Evolutionary conservation across 1,140 invertebrate species (phyloP).

Genomic region (Bombus confusus): DNA sequence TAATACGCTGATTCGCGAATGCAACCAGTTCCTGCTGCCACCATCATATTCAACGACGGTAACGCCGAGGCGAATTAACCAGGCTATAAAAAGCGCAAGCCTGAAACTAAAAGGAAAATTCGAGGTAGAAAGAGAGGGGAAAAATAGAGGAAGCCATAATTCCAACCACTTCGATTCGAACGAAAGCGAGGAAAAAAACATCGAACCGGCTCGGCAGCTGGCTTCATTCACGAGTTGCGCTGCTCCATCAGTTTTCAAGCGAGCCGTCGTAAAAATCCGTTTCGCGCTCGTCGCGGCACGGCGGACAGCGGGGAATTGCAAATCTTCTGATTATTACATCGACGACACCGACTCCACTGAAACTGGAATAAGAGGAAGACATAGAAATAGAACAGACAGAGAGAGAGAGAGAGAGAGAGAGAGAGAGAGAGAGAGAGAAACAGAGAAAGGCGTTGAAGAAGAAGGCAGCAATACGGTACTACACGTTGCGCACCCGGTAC

Average conservation of each 20-base stretch:
- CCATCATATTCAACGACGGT: neutral
- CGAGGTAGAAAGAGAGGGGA: neutral
- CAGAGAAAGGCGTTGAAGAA: neutral
- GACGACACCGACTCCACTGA: slow-evolving; percentile 1
- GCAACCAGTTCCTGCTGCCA: too few relatives aligned
- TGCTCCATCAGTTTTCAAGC: slow-evolving; percentile 17
- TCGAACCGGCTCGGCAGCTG: neutral
- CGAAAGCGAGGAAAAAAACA: neutral
- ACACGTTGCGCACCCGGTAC: slow-evolving; percentile 41
- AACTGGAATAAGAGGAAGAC: too few relatives aligned
- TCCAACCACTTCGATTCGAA: neutral
- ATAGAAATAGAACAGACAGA: too few relatives aligned
- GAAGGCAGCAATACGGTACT: slow-evolving; percentile 30
- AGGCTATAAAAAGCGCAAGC: neutral
- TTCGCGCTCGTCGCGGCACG: slow-evolving; percentile 6
- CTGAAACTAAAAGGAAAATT: neutral
- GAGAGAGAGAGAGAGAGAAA: neutral
- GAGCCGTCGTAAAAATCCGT: slow-evolving; percentile 12
- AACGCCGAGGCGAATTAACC: neutral
- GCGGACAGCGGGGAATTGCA: slow-evolving; percentile 37
- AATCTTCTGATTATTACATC: slow-evolving; percentile 41
- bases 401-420: neutral
- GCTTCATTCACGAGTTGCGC: slow-evolving; percentile 14
- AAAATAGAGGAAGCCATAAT: slow-evolving; percentile 5
- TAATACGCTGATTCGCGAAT: neutral